Base-by-base conservation (phyloP, 2,113 vertebrate genomes). In the Phalacrocorax aristotelis region DNA sequence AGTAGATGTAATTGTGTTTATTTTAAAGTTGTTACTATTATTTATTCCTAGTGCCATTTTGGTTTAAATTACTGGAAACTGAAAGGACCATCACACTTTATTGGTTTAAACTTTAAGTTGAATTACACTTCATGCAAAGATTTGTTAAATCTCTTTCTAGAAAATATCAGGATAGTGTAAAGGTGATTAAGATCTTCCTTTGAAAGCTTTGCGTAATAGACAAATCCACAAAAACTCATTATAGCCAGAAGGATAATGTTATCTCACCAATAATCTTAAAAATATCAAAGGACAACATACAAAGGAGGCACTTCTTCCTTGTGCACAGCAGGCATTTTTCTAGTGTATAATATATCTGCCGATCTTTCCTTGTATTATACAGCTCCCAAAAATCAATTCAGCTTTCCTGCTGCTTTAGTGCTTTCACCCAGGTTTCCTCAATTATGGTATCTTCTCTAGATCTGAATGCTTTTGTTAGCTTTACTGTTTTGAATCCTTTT, bases 401-500 rank as follows among this genome's bases (percentile, higher is more conserved):
- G 87, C 72, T 90, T 95, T 94, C 81, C 77, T 92, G 90, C 90
- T 97, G 95, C 90, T 97, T 96, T 95, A 83, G 64, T 90, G 78
- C 82, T 94, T 97, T 97, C 90, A 96, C 69, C 90, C 78, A 96
- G 87, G 48, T 95, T 69, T 69, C 58, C 38, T 90, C 92, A 96
- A 88, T 97, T 97, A 93, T 0, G 2, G 52, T 68, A 70, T 95
- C 93, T 92, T 92, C 88, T 94, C 83, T 68, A 87, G 89, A 93
- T 97, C 93, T 77, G 89, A 96, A 75, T 94, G 94, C 74, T 93
- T 97, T 97, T 96, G 87, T 97, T 82, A 91, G 81, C 42, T 97
- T 97, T 92, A 88, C 69, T 72, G 25, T 95, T 97, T 97, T 90
- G 95, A 97, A 82, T 83, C 34, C 58, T 89, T 95, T 91, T 52